A percentile compares a stretch with the other conserved stretches of the same genome.
Conservation (phyloP, 2,113 vertebrate genomes). For the Capricornis sumatraensis region DNA sequence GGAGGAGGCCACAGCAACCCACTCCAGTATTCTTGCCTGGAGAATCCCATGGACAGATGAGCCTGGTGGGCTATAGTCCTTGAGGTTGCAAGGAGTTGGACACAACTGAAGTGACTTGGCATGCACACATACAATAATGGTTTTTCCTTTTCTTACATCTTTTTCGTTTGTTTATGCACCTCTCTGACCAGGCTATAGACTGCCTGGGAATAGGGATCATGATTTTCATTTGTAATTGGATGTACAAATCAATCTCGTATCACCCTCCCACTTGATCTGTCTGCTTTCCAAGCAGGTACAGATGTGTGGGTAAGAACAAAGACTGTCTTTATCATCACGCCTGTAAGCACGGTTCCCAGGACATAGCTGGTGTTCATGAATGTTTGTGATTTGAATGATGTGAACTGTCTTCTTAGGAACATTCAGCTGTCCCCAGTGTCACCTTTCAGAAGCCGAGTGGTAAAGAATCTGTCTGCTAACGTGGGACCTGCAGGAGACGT, state of each 20-base stretch:
- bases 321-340: neutral
- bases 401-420: neutral
- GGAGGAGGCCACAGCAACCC: neutral
- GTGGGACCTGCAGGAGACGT: neutral
- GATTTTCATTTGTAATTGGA: neutral
- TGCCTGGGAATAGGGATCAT: neutral
- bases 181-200: neutral
- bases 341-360: neutral
- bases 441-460: neutral
- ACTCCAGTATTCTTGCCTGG: neutral
- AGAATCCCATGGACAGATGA: neutral
- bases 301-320: neutral
- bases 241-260: neutral
- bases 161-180: neutral
- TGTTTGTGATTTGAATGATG: neutral
- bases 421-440: neutral
- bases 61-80: neutral
- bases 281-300: neutral
- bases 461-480: neutral
- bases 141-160: neutral
- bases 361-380: neutral
- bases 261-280: neutral
- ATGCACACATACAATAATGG: neutral
- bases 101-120: neutral
- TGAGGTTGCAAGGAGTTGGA: neutral